Base-by-base conservation (phyloP, 1,140 invertebrate species). In the Ips typographus region DNA sequence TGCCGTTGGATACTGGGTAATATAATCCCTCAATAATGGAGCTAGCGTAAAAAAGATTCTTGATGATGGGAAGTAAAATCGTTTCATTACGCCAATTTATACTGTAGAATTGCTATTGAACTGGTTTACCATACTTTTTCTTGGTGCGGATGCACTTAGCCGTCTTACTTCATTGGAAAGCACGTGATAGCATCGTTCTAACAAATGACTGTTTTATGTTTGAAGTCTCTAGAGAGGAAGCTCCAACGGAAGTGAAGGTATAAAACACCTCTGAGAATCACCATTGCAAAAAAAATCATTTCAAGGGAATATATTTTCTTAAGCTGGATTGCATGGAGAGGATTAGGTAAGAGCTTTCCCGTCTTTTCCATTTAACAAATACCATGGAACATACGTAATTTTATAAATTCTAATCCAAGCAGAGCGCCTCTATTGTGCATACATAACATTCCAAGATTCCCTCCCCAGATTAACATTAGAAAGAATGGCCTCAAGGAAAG, bases 21-120 rank as follows among this genome's bases (percentile, higher is more conserved):
- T 68, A 68, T 68, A 68, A 68, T 68, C 56, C 65, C 47, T 43
- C 57, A 60, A 68, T 68, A 68, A 68, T 68, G 57, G 58, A 38
- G 42, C 47, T 8, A 36, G 57, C 47, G 53, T 40, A 68, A 68
- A 61, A 53, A 61, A 39, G 47, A 40, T 2, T 7, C 49, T 55
- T 42, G n/a, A 2, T 60, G 47, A 60, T 60, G 39, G 61, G 55
- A 68, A 60, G 61, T 42, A 56, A 60, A 60, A 68, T 68, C n/a
- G 57, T 68, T 68, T 66, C 53, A 66, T 58, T 56, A 22, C 22
- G 22, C 22, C 22, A 22, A 22, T 22, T 22, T 22, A 22, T 22
- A 22, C 22, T 22, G 22, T 22, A 22, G 22, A 22, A 22, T 22
- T 22, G 22, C 22, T 22, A 22, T 22, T 22, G 22, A 22, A 22